phyloP scores from a whole-genome alignment of 2,888 invertebrate species.

The Doris montereyensis region DNA sequence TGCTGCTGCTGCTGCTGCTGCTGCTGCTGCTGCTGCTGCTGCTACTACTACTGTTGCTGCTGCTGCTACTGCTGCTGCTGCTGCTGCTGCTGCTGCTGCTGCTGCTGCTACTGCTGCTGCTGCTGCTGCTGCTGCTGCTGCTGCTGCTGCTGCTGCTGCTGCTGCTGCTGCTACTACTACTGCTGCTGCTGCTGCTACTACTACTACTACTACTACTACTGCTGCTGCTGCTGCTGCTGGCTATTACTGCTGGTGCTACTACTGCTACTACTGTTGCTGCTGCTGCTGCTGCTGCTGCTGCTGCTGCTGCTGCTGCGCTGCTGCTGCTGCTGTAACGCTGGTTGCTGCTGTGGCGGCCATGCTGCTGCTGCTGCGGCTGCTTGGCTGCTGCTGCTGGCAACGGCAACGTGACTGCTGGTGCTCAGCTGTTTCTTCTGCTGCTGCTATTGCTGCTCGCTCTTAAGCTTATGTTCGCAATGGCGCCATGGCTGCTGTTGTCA shows the following conservation, averaged over 20 bases:
- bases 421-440: not conserved
- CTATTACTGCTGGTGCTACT: not conserved
- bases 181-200: not conserved
- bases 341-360: too few relatives aligned
- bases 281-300: not conserved
- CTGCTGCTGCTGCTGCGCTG: not conserved
- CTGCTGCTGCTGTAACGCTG: not conserved
- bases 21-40: too few relatives aligned
- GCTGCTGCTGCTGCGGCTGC: not conserved
- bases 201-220: not conserved
- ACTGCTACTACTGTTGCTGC: not conserved
- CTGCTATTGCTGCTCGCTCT: not conserved
- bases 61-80: not conserved
- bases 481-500: not conserved
- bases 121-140: not conserved
- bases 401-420: not conserved
- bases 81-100: not conserved
- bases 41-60: not conserved
- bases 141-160: not conserved
- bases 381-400: not conserved
- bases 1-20: too few relatives aligned
- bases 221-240: too few relatives aligned
- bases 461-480: too few relatives aligned
- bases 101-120: not conserved
- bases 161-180: not conserved